Evolutionary conservation across 2,113 vertebrate genomes (phyloP).

Genomic region (Lucifuga dentata): DNA sequence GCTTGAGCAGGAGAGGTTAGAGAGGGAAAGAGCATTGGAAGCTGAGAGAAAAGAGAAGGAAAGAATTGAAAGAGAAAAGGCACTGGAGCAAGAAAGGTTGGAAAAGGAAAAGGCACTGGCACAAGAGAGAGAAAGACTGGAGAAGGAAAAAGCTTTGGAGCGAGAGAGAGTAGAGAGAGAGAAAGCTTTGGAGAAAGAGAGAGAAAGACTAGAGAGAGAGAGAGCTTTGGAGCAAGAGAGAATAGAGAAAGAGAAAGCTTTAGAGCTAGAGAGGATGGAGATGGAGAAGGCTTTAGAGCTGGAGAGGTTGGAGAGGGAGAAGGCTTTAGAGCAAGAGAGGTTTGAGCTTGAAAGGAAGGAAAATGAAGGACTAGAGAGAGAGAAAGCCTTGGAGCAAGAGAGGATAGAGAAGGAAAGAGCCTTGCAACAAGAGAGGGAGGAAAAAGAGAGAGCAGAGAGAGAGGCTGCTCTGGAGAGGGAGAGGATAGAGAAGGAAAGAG

Average conservation of each 20-base stretch:
- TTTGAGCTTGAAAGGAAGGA: slow-evolving; percentile 35
- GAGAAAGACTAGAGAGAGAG: slow-evolving; percentile 10
- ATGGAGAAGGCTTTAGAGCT: slow-evolving; percentile 9
- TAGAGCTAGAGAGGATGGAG: slow-evolving; percentile 51
- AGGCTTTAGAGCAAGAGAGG: slow-evolving; percentile 28
- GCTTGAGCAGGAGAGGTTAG: slow-evolving; percentile 57
- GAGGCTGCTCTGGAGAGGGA: slow-evolving; percentile 19
- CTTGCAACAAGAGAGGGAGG: slow-evolving; percentile 24
- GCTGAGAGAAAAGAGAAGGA: slow-evolving; percentile 26
- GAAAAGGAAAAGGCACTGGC: slow-evolving; percentile 27
- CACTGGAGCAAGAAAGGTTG: slow-evolving; percentile 12
- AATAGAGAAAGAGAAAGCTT: slow-evolving; percentile 34
- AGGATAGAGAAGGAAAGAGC: slow-evolving; percentile 34
- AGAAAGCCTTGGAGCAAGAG: slow-evolving; percentile 17
- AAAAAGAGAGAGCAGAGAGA: slow-evolving; percentile 19
- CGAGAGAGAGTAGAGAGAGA: slow-evolving; percentile 16
- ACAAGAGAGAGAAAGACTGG: slow-evolving; percentile 12
- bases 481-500: slow-evolving; percentile 37
- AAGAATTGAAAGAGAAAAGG: slow-evolving; percentile 8
- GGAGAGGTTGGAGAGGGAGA: slow-evolving; percentile 40
- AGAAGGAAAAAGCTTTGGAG: no score
- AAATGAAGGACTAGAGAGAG: slow-evolving; percentile 20
- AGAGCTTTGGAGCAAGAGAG: slow-evolving; percentile 43
- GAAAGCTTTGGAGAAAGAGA: not conserved
- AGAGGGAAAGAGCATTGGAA: slow-evolving; percentile 63